Conservation (phyloP, 2,797 vertebrate genomes). For the Diglossa cyanea region DNA sequence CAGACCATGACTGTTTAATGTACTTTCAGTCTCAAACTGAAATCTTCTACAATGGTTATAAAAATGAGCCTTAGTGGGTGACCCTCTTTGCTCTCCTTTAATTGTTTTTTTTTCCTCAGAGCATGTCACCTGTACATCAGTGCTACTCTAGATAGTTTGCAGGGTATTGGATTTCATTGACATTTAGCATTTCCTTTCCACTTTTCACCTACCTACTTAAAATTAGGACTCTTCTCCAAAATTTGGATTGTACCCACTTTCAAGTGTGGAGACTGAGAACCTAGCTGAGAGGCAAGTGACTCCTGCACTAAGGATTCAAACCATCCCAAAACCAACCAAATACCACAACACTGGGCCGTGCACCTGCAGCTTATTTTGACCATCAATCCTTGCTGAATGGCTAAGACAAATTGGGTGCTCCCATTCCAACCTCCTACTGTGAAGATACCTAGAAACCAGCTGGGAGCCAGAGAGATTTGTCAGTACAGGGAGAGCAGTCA, state of each 20-base stretch:
- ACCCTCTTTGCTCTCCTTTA: neutral
- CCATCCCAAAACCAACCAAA: neutral
- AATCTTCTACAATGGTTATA: conserved; percentile 39
- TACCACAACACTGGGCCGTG: too few relatives aligned
- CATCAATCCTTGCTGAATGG: neutral
- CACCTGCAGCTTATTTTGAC: accelerated
- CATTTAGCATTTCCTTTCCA: neutral
- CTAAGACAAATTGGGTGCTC: neutral
- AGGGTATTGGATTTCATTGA: neutral
- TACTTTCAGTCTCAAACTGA: conserved; percentile 36
- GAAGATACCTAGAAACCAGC: neutral
- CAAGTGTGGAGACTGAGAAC: neutral
- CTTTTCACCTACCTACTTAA: neutral
- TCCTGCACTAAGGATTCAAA: neutral
- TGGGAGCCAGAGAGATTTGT: neutral
- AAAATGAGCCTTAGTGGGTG: neutral
- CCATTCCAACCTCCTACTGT: neutral
- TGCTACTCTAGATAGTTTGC: neutral
- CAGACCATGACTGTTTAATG: conserved; percentile 57
- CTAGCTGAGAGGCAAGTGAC: neutral
- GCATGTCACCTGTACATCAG: neutral
- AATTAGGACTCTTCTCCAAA: neutral
- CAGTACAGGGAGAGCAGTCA: neutral
- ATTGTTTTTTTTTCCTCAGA: neutral
- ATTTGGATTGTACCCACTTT: neutral